These are phyloP conservation scores for Heterochromis multidens DNA, from an alignment of 2,113 vertebrate genomes.

Conservation along the genomic window DNA sequence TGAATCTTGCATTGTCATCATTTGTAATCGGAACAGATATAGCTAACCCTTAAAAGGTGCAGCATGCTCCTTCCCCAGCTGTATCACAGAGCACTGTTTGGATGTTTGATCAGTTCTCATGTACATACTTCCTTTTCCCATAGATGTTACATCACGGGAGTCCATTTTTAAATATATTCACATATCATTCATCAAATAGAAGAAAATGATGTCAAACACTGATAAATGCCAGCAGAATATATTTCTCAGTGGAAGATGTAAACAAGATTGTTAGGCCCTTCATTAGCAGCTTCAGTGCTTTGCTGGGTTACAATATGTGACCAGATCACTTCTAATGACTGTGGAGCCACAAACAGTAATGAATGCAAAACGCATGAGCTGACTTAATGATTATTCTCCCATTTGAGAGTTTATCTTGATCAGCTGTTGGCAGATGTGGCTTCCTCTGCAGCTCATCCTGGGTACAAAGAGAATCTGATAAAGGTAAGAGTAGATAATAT, in stretches of 20 bases:
- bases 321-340: slow-evolving; percentile 38
- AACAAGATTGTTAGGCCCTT: slow-evolving; percentile 34
- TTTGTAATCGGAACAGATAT: slow-evolving; percentile 31
- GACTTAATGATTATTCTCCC: slow-evolving; percentile 36
- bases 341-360: slow-evolving; percentile 20
- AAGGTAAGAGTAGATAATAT: slow-evolving; percentile 1
- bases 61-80: background rate
- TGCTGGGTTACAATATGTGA: slow-evolving; percentile 24
- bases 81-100: background rate
- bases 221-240: background rate
- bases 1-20: slow-evolving; percentile 43
- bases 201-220: slow-evolving; percentile 18
- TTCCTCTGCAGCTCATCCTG: background rate
- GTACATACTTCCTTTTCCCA: background rate
- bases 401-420: slow-evolving; percentile 41
- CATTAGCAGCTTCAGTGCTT: slow-evolving; percentile 35
- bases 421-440: slow-evolving; percentile 18
- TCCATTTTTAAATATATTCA: background rate
- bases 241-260: slow-evolving; percentile 6
- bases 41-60: background rate
- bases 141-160: background rate
- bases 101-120: background rate
- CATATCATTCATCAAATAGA: background rate
- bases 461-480: slow-evolving; percentile 2
- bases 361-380: slow-evolving; percentile 42